Base-by-base conservation (phyloP, 2,113 vertebrate genomes). In the Sceloporus undulatus region DNA sequence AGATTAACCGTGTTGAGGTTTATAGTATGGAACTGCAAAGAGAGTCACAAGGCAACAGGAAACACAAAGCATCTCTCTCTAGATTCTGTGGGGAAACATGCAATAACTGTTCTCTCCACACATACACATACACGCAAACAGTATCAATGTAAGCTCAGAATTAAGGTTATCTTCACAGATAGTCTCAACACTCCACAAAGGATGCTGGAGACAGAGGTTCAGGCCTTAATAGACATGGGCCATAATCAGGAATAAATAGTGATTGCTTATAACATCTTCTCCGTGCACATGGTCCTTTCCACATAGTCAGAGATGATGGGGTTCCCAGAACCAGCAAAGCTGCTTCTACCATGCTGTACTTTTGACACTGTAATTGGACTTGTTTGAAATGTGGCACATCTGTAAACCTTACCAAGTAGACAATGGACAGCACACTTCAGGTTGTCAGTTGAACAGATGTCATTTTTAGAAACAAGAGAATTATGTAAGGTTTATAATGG, bases 1-100 rank as follows among this genome's bases (percentile, higher is more conserved):
- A 94, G 94, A 94, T 96, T 94, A 95, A 95, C 87, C 88, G 87
- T 76, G 93, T 94, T 95, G 90, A 90, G 90, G 90, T 88, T 56
- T 94, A 66, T 92, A 94, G 73, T 86, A 91, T 91, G 93, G 92
- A 94, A 34, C 40, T 92, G 90, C n/a, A 91, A 92, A 52, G 70
- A 88, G 81, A n/a, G 84, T 81, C 66, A 90, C 71, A 85, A 91
- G 89, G 91, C 87, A 90, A 92, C 83, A 85, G 25, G 11, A 71
- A 92, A 59, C 56, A 80, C 82, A 25, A 70, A 77, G 78, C 91
- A 87, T 66, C 91, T 90, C 85, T 86, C 78, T 75, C 79, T 34
- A 89, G 87, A 85, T 0, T 3, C 82, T 81, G 21, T 78, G 85
- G 82, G 76, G 77, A 21, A 66, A 40, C 80, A 65, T 0, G 1